These are phyloP conservation scores for Dendrolimus houi DNA, from an alignment of 2,888 invertebrate species.

Conservation along the genomic window DNA sequence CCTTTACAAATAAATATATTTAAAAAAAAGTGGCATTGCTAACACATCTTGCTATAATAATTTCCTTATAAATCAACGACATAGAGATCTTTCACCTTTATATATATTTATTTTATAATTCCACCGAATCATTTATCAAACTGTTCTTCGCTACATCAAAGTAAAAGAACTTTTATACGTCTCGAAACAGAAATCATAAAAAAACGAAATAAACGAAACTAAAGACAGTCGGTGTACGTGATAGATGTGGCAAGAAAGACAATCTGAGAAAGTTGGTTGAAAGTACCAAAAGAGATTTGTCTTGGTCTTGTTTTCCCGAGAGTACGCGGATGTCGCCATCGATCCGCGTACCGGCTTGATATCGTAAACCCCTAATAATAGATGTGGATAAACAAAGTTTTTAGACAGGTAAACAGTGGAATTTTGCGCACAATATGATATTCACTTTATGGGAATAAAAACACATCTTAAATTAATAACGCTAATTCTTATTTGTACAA, in stretches of 20 bases:
- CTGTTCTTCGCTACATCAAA: not conserved
- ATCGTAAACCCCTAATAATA: conserved; percentile 2
- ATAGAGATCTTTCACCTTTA: too few species aligned
- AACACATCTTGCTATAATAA: too few species aligned
- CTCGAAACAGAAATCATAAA: conserved; percentile 9
- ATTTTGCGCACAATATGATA: conserved; percentile 18
- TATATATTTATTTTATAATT: too few species aligned
- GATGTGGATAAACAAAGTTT: not conserved
- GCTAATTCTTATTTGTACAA: too few species aligned
- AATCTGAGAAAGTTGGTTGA: conserved; percentile 10
- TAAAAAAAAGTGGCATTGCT: too few species aligned
- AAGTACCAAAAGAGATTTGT: conserved; percentile 20
- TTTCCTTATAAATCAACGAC: too few species aligned
- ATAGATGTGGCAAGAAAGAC: conserved; percentile 10
- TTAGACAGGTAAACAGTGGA: not conserved
- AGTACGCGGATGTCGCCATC: conserved; percentile 17
- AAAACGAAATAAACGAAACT: not conserved
- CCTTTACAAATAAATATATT: too few species aligned
- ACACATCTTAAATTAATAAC: too few species aligned
- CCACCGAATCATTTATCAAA: too few species aligned
- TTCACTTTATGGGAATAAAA: not conserved
- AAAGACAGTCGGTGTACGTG: not conserved
- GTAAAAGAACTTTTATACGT: not conserved
- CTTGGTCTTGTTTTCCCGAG: conserved; percentile 18
- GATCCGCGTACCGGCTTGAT: conserved; percentile 18